Base-by-base conservation (phyloP, 2,888 invertebrate species). In the Pollenia amentaria region DNA sequence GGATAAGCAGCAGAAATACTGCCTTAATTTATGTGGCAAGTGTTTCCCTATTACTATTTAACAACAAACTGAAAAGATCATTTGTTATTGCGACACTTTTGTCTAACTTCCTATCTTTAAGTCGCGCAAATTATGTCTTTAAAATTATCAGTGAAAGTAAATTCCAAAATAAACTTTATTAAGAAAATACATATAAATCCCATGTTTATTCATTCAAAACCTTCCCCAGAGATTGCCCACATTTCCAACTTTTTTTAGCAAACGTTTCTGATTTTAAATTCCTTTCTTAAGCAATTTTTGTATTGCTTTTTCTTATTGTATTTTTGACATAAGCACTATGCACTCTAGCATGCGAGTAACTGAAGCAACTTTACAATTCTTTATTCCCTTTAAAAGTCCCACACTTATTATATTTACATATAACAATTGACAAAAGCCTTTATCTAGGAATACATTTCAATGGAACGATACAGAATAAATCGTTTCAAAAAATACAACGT, bases 351-450 rank as follows among this genome's bases (percentile, higher is more conserved):
- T 18, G 29, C 44, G 9, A 82, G 44, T 62, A 69, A 82, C 76
- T 76, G 67, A 55, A 73, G 64, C n/a, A 78, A 16, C 11, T 70
- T 62, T 38, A 69, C 62, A 0, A 53, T 64, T 69, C 53, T 38
- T 82, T 73, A 29, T 78, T 62, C 46, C 53, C 69, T 69, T 40
- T 48, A 48, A 67, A 79, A 82, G 73, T 86, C 85, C 78, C 81
- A 82, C 82, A 82, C 78, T 78, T 70, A 78, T 75, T 64, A 75
- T 44, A 70, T 82, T 82, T 46, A 70, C 29, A 29, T 29, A 29
- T 48, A 53, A 46, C 70, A 76, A 70, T 76, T 70, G 69, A 44
- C 38, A 76, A 76, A 64, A 69, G 60, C 10, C 9, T 53, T 62
- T 82, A 38, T 69, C 8, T 40, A 7, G 53, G 29, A 14, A 42